These are phyloP conservation scores for Prorops nasuta DNA, from an alignment of 1,140 invertebrate genomes.

Conservation along the genomic window DNA sequence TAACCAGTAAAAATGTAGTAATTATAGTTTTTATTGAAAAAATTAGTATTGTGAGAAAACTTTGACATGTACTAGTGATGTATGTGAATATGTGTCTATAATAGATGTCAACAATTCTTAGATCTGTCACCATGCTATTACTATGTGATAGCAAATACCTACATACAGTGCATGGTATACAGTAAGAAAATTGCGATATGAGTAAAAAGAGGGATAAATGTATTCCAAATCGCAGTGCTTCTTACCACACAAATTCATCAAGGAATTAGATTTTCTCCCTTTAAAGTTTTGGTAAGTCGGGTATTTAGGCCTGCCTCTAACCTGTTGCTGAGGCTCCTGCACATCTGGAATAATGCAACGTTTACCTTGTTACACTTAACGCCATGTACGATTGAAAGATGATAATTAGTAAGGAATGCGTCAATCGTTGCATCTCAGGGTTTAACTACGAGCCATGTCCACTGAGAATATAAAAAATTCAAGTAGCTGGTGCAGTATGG, in stretches of 20 bases:
- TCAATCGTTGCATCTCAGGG: conserved; percentile 4
- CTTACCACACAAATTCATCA: conserved; percentile 94
- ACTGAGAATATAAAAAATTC: conserved; percentile 34
- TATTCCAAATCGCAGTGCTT: conserved; percentile 54
- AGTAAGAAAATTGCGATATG: too few species aligned
- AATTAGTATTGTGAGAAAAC: neutral
- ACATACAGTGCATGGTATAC: too few species aligned
- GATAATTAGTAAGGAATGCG: neutral
- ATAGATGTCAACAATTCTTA: conserved; percentile 42
- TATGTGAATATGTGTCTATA: conserved; percentile 13
- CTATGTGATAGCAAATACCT: too few species aligned
- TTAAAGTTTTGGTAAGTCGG: conserved; percentile 81
- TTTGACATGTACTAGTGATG: neutral
- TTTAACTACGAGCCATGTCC: conserved; percentile 42
- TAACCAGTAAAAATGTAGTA: too few species aligned
- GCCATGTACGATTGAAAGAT: conserved; percentile 28
- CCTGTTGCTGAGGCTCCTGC: conserved; percentile 69
- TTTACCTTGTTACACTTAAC: conserved; percentile 54
- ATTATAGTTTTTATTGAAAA: too few species aligned
- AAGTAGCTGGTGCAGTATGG: conserved; percentile 44
- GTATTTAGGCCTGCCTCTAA: conserved; percentile 79
- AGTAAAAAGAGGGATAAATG: conserved; percentile 39
- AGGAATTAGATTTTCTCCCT: conserved; percentile 86
- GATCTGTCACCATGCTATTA: conserved; percentile 48
- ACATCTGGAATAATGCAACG: conserved; percentile 64